Conservation (phyloP, 2,113 vertebrate genomes). For the Rhinoderma darwinii region DNA sequence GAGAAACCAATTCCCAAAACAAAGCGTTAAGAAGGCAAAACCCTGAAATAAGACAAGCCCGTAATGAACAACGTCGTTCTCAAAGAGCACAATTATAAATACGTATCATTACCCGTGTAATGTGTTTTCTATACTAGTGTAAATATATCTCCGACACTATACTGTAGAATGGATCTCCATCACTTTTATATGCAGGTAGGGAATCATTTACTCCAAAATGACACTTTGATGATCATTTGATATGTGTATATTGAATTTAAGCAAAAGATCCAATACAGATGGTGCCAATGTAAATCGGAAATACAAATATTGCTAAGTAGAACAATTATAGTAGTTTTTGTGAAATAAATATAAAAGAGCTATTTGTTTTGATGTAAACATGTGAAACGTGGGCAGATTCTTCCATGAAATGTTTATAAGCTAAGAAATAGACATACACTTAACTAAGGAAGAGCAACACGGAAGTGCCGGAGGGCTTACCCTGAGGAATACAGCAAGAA, state of each 20-base stretch:
- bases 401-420: not conserved
- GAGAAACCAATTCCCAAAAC: too few species aligned
- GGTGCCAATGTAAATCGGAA: not conserved
- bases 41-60: too few species aligned
- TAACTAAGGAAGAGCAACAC: not conserved
- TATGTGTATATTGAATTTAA: not conserved
- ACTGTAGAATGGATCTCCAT: not conserved
- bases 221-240: not conserved
- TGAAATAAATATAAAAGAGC: not conserved
- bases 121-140: too few species aligned
- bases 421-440: not conserved
- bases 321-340: not conserved
- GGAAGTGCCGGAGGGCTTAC: not conserved
- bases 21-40: too few species aligned
- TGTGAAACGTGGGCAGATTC: not conserved
- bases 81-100: too few species aligned
- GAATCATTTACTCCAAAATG: not conserved
- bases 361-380: not conserved
- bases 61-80: too few species aligned
- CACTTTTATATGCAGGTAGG: not conserved
- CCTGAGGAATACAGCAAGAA: not conserved
- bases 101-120: too few species aligned
- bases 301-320: not conserved
- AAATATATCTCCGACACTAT: too few species aligned
- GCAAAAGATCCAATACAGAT: not conserved